These are phyloP conservation scores for Macrophya annulata DNA, from an alignment of 2,888 invertebrate genomes.

Conservation along the genomic window DNA sequence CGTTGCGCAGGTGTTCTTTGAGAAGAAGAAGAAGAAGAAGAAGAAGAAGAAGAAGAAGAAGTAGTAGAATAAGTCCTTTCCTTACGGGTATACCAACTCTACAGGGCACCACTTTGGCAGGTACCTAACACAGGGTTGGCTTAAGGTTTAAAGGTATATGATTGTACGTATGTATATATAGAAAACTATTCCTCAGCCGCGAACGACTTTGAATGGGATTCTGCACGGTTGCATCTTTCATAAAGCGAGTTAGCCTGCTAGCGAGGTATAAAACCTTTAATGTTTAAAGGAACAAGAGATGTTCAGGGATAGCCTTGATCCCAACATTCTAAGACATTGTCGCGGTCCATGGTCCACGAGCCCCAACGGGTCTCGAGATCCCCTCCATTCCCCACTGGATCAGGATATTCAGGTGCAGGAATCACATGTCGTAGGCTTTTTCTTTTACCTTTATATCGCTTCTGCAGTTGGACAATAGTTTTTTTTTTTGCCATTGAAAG, in stretches of 20 bases:
- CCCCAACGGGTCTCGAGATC: not conserved
- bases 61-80: not conserved
- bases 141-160: slow-evolving; percentile 29
- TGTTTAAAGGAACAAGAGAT: slow-evolving; percentile 67
- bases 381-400: slow-evolving; percentile 7
- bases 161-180: not conserved
- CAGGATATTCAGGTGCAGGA: slow-evolving; percentile 65
- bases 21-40: slow-evolving; percentile 10
- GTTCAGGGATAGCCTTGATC: slow-evolving; percentile 7
- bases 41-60: not conserved
- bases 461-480: slow-evolving; percentile 45
- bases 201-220: slow-evolving; percentile 48
- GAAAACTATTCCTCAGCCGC: slow-evolving; percentile 31
- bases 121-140: slow-evolving; percentile 39
- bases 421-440: slow-evolving; percentile 67
- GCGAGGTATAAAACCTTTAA: slow-evolving; percentile 62
- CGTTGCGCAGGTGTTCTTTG: slow-evolving; percentile 73
- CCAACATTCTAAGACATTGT: slow-evolving; percentile 41
- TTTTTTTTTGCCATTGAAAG: slow-evolving; percentile 55
- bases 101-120: slow-evolving; percentile 31
- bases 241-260: slow-evolving; percentile 36
- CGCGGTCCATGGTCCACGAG: slow-evolving; percentile 1
- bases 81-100: not conserved
- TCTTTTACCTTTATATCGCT: slow-evolving; percentile 56
- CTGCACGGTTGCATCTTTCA: slow-evolving; percentile 55